Evolutionary conservation across 2,888 invertebrate species (phyloP).

Genomic region (Entomobrya proxima): DNA sequence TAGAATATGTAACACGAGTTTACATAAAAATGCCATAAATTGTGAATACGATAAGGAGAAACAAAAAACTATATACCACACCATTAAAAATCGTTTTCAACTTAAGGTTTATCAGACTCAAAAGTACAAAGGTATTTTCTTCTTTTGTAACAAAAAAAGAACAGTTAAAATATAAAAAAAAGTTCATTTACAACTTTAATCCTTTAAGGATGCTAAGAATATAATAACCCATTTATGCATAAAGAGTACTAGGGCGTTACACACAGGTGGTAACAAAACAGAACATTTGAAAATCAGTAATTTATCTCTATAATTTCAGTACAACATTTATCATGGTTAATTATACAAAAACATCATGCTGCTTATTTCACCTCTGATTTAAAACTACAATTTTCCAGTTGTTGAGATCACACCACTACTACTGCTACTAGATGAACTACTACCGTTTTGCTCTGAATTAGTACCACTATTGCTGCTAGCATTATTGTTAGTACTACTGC

Average conservation of each 20-base stretch:
- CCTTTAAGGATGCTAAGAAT: too few species aligned
- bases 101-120: slow-evolving; percentile 8
- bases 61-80: neutral
- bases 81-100: neutral
- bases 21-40: neutral
- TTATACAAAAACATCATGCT: neutral
- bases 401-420: slow-evolving; percentile 60
- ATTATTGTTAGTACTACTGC: slow-evolving; percentile 22
- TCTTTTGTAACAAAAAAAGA: neutral
- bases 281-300: too few species aligned
- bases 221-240: too few species aligned
- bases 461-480: neutral
- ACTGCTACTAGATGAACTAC: slow-evolving; percentile 13
- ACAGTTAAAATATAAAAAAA: neutral
- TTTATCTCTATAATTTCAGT: too few species aligned
- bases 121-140: slow-evolving; percentile 21
- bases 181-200: neutral
- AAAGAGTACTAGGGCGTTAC: too few species aligned
- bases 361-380: neutral
- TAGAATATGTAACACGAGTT: neutral
- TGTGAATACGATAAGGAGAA: neutral
- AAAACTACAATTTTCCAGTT: slow-evolving; percentile 51
- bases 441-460: neutral
- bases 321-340: too few species aligned
- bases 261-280: too few species aligned